Evolutionary conservation across 2,888 invertebrate genomes (phyloP), one percentile per base, ranked within the genome.

Genomic region (Tinea trinotella): DNA sequence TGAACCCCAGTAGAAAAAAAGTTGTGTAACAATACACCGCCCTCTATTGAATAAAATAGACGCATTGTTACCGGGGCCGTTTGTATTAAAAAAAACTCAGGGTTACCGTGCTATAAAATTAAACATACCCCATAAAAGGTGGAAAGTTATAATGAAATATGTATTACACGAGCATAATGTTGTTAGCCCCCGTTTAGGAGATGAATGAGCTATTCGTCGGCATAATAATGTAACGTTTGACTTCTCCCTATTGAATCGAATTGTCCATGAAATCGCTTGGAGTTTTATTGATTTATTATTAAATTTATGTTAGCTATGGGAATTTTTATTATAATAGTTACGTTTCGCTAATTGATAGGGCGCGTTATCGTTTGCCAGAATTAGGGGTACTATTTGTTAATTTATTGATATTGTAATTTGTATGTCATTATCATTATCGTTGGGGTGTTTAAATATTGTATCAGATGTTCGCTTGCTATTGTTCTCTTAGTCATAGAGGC

Each of bases 151-250:
- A 81, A 83, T 84, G 82, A 83, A 84, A 84, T 83, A 84, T 84
- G 83, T 85, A 84, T 85, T 78, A 85, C 84, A 85, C 70, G 79
- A 72, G 78, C 80, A 85, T 84, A 82, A 84, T 81, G 83, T 83
- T 84, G 85, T 84, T 82, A 82, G 79, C 70, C 74, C 71, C 77
- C 71, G 74, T 74, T 80, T 75, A 70, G 62, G 53, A 59, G 60
- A 67, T 75, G 77, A 79, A 81, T 76, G 67, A 61, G 66, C 61
- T 73, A n/a, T 79, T 73, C 65, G 74, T 77, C 71, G 68, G 70
- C 66, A 60, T 73, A 77, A 72, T 65, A 74, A 77, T 71, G 68
- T 70, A 68, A 66, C 74, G 70, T 84, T 82, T 84, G 84, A 85
- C 84, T 83, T 74, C 74, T 64, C 61, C 65, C 75, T 68, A 72